Conservation (phyloP, 64 coral and sea anemone genomes). For the Catalaphyllia jardinei region DNA sequence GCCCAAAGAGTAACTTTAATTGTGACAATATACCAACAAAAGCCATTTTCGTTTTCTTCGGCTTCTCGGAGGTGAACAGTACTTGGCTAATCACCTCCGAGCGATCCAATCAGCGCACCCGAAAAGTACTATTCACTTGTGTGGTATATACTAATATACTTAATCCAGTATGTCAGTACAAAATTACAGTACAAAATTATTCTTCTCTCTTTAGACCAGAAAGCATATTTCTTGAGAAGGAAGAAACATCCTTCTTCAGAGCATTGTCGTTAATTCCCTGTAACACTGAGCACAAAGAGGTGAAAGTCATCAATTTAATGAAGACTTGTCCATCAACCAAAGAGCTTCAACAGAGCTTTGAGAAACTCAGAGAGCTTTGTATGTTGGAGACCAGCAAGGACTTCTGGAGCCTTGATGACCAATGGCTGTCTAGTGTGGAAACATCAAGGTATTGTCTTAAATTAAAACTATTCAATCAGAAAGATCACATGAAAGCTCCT, state of each 20-base stretch:
- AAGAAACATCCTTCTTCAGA: conserved; percentile 86
- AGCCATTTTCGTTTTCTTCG: too few relatives aligned
- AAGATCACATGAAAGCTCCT: neutral
- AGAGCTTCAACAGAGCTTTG: conserved; percentile 76
- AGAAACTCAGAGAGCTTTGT: conserved; percentile 72
- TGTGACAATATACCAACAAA: too few relatives aligned
- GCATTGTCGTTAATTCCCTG: conserved; percentile 68
- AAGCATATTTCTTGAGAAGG: conserved; percentile 94
- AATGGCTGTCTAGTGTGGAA: conserved; percentile 92
- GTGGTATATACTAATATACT: too few relatives aligned
- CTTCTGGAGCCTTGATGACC: conserved; percentile 87
- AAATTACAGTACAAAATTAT: neutral
- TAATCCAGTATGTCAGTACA: neutral
- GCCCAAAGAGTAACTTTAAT: too few relatives aligned
- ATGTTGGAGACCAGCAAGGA: conserved; percentile 85
- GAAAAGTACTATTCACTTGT: too few relatives aligned
- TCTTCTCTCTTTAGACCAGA: conserved; percentile 79
- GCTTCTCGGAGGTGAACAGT: too few relatives aligned
- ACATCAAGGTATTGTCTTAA: conserved; percentile 58
- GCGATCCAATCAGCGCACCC: too few relatives aligned
- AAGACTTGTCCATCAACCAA: conserved; percentile 69
- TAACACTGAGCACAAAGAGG: conserved; percentile 84
- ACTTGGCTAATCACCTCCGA: too few relatives aligned
- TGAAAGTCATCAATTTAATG: conserved; percentile 74
- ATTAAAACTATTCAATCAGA: neutral